A percentile compares a stretch with the other conserved stretches of the same genome.
phyloP scores from a whole-genome alignment of 2,797 vertebrate species.

The Poliocrania exsul region DNA sequence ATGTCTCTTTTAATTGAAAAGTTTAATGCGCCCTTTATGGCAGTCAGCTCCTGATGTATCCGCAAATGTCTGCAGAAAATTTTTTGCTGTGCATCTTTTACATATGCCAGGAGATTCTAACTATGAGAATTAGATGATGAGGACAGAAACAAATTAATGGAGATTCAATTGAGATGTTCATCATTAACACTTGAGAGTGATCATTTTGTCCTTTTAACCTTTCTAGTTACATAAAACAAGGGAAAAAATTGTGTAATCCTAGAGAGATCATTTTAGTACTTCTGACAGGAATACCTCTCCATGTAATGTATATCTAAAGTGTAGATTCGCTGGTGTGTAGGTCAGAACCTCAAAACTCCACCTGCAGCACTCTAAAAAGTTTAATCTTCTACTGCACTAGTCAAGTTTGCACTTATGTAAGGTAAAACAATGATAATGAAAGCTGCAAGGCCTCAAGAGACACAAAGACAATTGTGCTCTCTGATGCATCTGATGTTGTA shows the following conservation, averaged over 20 bases:
- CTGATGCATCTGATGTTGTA: fast-evolving
- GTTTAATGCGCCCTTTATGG: not conserved
- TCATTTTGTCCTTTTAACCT: not conserved
- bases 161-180: not conserved
- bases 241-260: not conserved
- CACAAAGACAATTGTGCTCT: not conserved
- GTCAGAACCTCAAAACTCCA: not conserved
- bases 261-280: not conserved
- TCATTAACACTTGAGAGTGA: not conserved
- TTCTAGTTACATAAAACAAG: not conserved
- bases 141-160: not conserved
- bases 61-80: not conserved
- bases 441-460: not conserved
- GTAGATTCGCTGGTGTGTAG: not conserved
- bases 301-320: not conserved
- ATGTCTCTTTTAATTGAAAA: slow-evolving; percentile 32
- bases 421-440: not conserved
- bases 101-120: not conserved
- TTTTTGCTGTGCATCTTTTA: not conserved
- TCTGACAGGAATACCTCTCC: not conserved
- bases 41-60: not conserved
- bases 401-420: not conserved
- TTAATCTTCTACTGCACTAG: not conserved
- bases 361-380: not conserved
- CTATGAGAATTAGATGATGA: not conserved